Base-by-base conservation (phyloP, 2,113 vertebrate genomes). In the Candoia aspera region DNA sequence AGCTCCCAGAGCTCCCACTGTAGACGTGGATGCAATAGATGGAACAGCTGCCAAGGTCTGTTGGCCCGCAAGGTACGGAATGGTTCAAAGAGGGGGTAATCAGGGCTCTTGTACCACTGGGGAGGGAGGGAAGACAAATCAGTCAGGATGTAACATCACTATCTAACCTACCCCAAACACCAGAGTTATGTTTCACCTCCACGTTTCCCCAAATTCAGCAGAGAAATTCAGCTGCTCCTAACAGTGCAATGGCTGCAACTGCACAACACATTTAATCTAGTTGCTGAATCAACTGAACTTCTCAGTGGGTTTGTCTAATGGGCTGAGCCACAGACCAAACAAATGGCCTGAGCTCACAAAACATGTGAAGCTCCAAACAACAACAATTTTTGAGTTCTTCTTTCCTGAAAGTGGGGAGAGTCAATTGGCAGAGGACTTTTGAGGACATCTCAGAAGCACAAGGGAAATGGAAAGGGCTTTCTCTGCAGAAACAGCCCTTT, bases 21-120 rank as follows among this genome's bases (percentile, higher is more conserved):
- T 26, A 97, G 95, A 46, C 95, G 97, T 1, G 98, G 98, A 84
- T 98, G 97, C 73, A 98, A 95, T 93, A 98, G 97, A 95, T 97
- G 98, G 95, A 98, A 97, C 0, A 96, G 97, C 96, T 98, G 98
- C 94, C 96, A 95, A 0, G 98, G 98, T 33, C 98, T 97, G 3
- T 97, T 95, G 33, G 96, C 94, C 26, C 98, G 90, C 95, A 98
- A 97, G 1, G 96, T 90, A 94, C 98, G 97, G 94, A 97, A 98
- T 95, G 98, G 97, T 88, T 93, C 88, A 95, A 98, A 98, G 96
- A 98, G 97, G n/a, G 98, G 97, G 91, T 97, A 98, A 90, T 98
- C 97, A 0, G 98, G 98, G 93, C 91, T 93, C 96, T 98, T 97
- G 96, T 95, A 97, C 98, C 98, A 98, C 98, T 98, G 95, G 9